Evolutionary conservation across 1,140 invertebrate genomes (phyloP).

Genomic region (Trinorchestia longiramus): DNA sequence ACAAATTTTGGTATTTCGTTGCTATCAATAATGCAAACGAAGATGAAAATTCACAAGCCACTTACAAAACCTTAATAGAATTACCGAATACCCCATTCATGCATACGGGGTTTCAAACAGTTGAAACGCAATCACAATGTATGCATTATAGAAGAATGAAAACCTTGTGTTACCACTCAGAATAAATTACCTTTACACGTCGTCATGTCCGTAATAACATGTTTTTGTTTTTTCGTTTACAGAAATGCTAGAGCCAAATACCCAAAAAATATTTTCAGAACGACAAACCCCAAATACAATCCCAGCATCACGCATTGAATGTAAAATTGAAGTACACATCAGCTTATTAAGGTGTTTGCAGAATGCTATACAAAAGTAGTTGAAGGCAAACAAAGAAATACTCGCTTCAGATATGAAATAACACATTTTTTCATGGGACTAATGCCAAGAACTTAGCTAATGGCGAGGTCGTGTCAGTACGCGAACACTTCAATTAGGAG

Average conservation of each 20-base stretch:
- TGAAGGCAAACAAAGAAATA: background rate
- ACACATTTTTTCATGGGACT: background rate
- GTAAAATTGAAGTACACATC: background rate
- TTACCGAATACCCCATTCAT: background rate
- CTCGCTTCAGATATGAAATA: background rate
- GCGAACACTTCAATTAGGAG: background rate
- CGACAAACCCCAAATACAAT: background rate
- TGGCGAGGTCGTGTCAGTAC: background rate
- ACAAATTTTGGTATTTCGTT: background rate
- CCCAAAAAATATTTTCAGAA: background rate
- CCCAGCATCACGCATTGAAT: background rate
- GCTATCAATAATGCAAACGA: background rate
- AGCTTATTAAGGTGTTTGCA: background rate
- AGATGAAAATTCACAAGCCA: background rate
- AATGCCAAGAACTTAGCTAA: background rate
- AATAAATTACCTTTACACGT: background rate
- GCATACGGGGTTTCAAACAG: background rate
- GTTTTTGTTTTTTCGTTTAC: too few relatives aligned
- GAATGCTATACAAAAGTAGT: background rate
- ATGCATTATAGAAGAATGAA: background rate
- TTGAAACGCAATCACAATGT: background rate
- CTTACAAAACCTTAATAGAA: background rate
- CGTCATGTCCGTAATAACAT: background rate
- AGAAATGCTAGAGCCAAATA: background rate
- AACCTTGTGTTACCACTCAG: background rate